Conservation (phyloP, 2,113 vertebrate species). For the Promerops cafer region DNA sequence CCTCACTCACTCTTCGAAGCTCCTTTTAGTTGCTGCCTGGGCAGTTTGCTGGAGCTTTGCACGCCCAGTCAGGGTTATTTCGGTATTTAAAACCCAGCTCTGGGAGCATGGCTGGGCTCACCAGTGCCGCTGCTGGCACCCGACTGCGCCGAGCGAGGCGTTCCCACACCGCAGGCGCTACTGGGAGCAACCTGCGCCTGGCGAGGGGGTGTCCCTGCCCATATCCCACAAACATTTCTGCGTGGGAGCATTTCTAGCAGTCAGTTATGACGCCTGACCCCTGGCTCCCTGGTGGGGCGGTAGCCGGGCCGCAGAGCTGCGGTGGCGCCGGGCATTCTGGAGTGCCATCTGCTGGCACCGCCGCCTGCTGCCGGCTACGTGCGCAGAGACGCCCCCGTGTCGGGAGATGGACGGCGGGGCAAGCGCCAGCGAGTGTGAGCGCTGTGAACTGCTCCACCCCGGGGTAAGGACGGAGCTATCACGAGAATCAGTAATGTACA, state of each 20-base stretch:
- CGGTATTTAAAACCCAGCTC: rapidly evolving
- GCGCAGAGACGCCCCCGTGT: rapidly evolving
- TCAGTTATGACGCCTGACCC: rapidly evolving
- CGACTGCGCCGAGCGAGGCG: rapidly evolving
- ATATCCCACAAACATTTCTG: rapidly evolving
- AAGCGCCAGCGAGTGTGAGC: rapidly evolving
- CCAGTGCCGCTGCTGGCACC: rapidly evolving
- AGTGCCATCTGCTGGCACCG: neutral
- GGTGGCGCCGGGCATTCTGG: neutral
- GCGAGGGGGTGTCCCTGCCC: neutral
- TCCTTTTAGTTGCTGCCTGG: neutral
- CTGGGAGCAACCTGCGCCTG: rapidly evolving
- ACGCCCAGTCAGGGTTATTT: rapidly evolving
- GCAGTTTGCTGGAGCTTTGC: neutral
- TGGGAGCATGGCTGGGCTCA: rapidly evolving
- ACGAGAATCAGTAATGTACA: rapidly evolving
- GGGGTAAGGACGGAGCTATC: neutral
- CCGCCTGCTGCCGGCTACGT: rapidly evolving
- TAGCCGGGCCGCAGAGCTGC: neutral
- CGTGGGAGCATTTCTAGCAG: rapidly evolving
- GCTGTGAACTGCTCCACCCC: rapidly evolving
- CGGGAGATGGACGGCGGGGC: rapidly evolving
- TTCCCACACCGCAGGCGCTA: rapidly evolving
- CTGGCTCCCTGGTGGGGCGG: neutral
- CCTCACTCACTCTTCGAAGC: neutral